A percentile compares a stretch with the other conserved stretches of the same genome.
These are phyloP conservation scores for Hypomecis atomaria DNA, from an alignment of 2,888 invertebrate genomes.

Conservation along the genomic window DNA sequence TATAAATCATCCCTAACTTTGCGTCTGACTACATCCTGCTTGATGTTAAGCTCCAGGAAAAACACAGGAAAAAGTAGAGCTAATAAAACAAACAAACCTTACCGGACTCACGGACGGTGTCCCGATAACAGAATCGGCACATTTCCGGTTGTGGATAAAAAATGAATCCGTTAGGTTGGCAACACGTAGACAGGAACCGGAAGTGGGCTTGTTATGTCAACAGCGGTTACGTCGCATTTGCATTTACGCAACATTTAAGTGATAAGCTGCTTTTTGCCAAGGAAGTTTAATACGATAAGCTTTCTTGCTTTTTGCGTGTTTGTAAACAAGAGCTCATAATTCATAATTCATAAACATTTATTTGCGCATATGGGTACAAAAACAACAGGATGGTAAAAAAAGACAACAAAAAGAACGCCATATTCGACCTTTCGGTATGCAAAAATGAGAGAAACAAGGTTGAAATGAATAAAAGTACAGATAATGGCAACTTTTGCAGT, in stretches of 20 bases:
- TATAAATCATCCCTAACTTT: no score
- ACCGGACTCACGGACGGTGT: constrained; percentile 14
- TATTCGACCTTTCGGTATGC: no score
- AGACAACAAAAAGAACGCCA: no score
- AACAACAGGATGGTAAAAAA: no score
- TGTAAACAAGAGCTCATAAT: no score
- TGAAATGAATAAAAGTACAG: no score
- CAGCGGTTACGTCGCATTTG: constrained; percentile 11
- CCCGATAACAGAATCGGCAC: constrained; percentile 25
- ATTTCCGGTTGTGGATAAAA: constrained; percentile 27
- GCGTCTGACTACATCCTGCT: no score
- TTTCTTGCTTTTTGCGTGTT: not conserved
- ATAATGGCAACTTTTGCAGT: no score
- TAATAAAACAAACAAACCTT: constrained; percentile 11
- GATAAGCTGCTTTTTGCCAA: constrained; percentile 5
- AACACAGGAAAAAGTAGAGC: constrained; percentile 1
- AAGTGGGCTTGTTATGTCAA: constrained; percentile 22
- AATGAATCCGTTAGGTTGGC: constrained; percentile 21
- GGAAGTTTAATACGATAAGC: no score
- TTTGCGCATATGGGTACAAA: no score
- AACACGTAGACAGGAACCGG: constrained; percentile 24
- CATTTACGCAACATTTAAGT: constrained; percentile 9
- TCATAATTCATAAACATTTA: no score
- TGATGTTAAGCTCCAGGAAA: not conserved
- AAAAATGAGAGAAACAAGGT: no score